These are phyloP conservation scores for Xyrauchen texanus DNA, from an alignment of 2,113 vertebrate species.

Conservation along the genomic window DNA sequence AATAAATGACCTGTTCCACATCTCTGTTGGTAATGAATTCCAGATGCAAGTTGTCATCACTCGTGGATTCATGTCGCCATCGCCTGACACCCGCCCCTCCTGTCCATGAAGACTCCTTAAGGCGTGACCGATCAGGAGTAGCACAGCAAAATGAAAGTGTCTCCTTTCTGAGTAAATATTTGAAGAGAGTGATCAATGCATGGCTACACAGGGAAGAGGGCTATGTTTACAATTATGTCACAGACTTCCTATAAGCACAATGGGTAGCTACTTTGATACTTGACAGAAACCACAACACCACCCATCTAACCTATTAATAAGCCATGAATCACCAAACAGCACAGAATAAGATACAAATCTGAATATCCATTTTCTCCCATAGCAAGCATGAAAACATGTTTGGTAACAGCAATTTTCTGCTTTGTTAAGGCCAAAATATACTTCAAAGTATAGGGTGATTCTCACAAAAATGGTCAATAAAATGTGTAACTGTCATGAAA, in stretches of 20 bases:
- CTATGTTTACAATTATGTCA: conserved; percentile 13
- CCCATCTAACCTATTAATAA: neutral
- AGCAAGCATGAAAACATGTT: too few relatives aligned
- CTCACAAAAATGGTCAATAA: too few relatives aligned
- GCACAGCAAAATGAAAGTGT: conserved; percentile 7
- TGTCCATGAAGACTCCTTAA: conserved; percentile 1
- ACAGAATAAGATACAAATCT: neutral
- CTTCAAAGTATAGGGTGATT: too few relatives aligned
- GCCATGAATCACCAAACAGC: neutral
- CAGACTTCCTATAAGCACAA: neutral
- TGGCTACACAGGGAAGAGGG: conserved; percentile 2
- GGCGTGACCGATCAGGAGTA: conserved; percentile 38
- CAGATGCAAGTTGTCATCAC: conserved; percentile 45
- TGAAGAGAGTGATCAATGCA: conserved; percentile 24
- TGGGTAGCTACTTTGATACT: neutral
- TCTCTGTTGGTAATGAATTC: conserved; percentile 44
- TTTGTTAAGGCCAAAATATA: too few relatives aligned
- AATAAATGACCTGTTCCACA: conserved; percentile 37
- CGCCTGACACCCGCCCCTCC: conserved; percentile 13
- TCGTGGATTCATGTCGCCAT: conserved; percentile 21
- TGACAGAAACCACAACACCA: neutral
- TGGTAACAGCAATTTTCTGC: too few relatives aligned
- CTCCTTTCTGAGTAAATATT: conserved; percentile 51
- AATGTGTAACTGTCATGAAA: too few relatives aligned
- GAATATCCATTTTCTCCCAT: too few relatives aligned